Evolutionary conservation across 1,140 invertebrate species (phyloP), one percentile per base, ranked within the genome.

Genomic region (Orius laevigatus): DNA sequence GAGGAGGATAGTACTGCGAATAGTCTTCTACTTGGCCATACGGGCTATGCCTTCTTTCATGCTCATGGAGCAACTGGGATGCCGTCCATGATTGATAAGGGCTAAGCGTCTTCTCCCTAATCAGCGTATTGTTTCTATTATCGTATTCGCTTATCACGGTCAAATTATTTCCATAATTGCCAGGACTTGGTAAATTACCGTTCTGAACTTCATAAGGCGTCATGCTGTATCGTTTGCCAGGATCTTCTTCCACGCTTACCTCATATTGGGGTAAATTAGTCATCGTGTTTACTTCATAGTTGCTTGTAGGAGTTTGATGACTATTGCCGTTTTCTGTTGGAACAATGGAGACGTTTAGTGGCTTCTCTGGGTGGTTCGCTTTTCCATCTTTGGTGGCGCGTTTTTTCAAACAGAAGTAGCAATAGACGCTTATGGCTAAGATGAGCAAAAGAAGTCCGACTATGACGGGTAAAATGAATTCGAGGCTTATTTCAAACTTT

Each of bases 61-160:
- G 73, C 57, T 74, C 73, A 53, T 71, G 68, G 2, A 76, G 58
- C 6, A 76, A 58, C 57, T 74, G 70, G 8, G 68, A 71, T 3
- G 73, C 72, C 19, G 69, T 70, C 72, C 72, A 75, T 1, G 68
- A 70, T 50, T 72, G 70, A 53, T 67, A 70, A 3, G 70, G 70
- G 49, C 66, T 71, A 12, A 72, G 58, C 9, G 66, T 64, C 18
- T 65, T 62, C 6, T 64, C 66, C 36, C 64, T 51, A 15, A 62
- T 60, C 14, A 67, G 55, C 0, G 65, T 65, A 18, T 61, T 64
- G 38, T 43, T 52, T 50, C 40, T 50, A 41, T 39, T 54, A 20
- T 48, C 52, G 20, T 53, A 53, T 20, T 48, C 57, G 48, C 54
- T 60, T 40, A 56, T 53, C 15, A 57, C 53, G 20, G 56, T 56